Conservation (phyloP, 64 coral and sea anemone species). For the Trachythela sp. region DNA sequence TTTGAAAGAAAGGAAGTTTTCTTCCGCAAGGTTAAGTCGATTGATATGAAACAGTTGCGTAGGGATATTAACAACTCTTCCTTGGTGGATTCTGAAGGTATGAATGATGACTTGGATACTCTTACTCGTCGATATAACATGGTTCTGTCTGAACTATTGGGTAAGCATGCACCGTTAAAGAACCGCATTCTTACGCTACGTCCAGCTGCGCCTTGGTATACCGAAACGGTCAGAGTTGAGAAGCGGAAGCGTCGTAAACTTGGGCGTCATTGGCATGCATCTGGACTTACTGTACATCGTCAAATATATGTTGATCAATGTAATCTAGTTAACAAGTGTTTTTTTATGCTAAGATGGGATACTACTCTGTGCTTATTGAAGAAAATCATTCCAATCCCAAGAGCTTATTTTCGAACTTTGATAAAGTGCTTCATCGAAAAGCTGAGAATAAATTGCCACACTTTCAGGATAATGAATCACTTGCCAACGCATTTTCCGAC, state of each 20-base stretch:
- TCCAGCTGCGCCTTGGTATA: slow-evolving; percentile 37
- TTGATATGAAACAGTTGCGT: neutral
- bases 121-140: slow-evolving; percentile 29
- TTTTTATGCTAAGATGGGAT: neutral
- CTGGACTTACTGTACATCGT: neutral
- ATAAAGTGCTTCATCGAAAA: too few relatives aligned
- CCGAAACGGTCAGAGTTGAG: slow-evolving; percentile 18
- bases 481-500: too few relatives aligned
- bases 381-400: neutral
- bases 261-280: slow-evolving; percentile 16
- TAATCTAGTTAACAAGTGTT: slow-evolving; percentile 32
- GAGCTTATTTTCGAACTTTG: neutral
- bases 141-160: slow-evolving; percentile 31
- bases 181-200: slow-evolving; percentile 35
- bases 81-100: neutral
- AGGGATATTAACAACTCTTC: slow-evolving; percentile 18
- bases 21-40: neutral
- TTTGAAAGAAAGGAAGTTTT: neutral
- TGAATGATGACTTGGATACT: slow-evolving; percentile 20
- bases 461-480: too few relatives aligned
- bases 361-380: neutral
- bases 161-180: slow-evolving; percentile 47
- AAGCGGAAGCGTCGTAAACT: slow-evolving; percentile 14
- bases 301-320: slow-evolving; percentile 49
- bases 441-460: too few relatives aligned